phyloP scores from a whole-genome alignment of 2,113 vertebrate genomes.

The Sciurus niger region DNA sequence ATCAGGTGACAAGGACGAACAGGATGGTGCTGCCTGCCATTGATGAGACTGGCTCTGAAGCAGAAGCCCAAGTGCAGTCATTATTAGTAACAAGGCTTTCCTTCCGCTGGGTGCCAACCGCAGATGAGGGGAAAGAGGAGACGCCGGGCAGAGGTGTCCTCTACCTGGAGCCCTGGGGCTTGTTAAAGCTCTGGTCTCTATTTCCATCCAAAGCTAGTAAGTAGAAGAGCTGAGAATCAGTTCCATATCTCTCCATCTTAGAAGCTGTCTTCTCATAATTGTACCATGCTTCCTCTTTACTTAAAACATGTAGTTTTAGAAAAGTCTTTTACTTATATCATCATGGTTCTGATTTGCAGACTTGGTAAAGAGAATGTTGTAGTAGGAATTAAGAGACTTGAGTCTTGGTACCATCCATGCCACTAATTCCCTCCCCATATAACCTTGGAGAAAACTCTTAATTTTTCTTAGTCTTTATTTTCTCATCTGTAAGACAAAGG shows the following conservation, averaged over 20 bases:
- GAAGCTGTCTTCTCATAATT: neutral
- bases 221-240: neutral
- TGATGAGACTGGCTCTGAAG: neutral
- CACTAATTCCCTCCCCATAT: neutral
- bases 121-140: neutral
- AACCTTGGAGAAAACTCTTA: neutral
- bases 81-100: neutral
- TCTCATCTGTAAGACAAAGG: neutral
- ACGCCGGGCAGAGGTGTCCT: neutral
- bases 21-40: neutral
- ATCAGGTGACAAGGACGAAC: conserved; percentile 35
- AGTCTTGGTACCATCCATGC: neutral
- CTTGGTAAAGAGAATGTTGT: neutral
- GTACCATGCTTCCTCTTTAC: neutral
- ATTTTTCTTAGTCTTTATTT: conserved; percentile 7
- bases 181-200: neutral
- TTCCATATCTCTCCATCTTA: neutral
- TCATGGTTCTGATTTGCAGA: neutral
- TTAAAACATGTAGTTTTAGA: neutral
- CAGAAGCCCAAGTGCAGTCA: neutral
- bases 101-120: neutral
- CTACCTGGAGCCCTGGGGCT: neutral
- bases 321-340: neutral
- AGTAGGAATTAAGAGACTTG: neutral
- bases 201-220: neutral